phyloP scores from a whole-genome alignment of 2,113 vertebrate species.

The Paradisaea rubra region DNA sequence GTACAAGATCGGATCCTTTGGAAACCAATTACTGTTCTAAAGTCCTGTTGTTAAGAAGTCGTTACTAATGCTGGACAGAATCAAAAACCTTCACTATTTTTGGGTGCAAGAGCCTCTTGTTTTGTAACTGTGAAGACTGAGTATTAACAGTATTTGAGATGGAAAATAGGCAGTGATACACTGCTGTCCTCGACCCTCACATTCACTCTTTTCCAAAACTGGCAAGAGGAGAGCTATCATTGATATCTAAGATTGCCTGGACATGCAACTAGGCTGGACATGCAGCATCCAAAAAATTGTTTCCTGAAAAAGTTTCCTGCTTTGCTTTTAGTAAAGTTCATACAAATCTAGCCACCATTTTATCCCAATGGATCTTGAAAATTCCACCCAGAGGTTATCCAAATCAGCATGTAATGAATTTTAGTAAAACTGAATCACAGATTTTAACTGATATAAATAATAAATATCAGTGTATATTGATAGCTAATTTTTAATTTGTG shows the following conservation, averaged over 20 bases:
- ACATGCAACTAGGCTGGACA: neutral
- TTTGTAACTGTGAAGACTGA: neutral
- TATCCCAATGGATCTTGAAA: neutral
- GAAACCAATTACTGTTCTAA: neutral
- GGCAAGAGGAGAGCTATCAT: neutral
- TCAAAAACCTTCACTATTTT: neutral
- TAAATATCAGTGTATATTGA: neutral
- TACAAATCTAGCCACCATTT: neutral
- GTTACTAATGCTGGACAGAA: neutral
- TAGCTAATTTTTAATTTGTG: neutral
- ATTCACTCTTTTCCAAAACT: neutral
- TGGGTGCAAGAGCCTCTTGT: neutral
- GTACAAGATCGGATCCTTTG: neutral
- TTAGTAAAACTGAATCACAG: neutral
- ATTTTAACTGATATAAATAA: neutral
- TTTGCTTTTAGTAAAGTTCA: neutral
- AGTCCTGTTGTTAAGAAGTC: neutral
- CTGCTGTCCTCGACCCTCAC: accelerated
- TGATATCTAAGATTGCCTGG: neutral
- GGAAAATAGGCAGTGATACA: neutral
- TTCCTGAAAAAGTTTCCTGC: neutral
- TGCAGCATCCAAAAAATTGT: neutral
- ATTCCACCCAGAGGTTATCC: neutral
- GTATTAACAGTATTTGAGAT: neutral
- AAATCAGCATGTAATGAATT: neutral